Evolutionary conservation across 2,888 invertebrate genomes (phyloP).

Genomic region (Luperina nickerlii): DNA sequence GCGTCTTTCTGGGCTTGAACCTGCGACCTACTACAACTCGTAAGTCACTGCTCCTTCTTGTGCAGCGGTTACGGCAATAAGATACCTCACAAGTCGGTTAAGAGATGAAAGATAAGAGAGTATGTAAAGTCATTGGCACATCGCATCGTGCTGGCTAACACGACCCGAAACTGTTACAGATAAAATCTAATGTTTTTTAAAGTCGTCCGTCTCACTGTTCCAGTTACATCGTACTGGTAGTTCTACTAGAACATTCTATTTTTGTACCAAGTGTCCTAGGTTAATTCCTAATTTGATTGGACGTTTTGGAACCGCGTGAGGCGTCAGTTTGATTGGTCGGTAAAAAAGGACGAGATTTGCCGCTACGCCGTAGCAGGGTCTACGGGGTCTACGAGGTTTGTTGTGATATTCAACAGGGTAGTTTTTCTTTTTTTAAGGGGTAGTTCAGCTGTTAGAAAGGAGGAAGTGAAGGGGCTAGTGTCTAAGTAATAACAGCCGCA

Average conservation of each 20-base stretch:
- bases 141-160: constrained; percentile 54
- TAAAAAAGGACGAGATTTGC: constrained; percentile 18
- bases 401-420: constrained; percentile 15
- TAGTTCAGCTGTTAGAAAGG: not conserved
- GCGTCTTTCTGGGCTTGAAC: not conserved
- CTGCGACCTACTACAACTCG: not conserved
- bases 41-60: not conserved
- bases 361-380: constrained; percentile 46
- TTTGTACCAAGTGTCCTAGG: not conserved
- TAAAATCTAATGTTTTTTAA: constrained; percentile 52
- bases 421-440: constrained; percentile 1
- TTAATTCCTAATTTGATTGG: constrained; percentile 37
- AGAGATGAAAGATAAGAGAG: constrained; percentile 62
- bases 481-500: not conserved
- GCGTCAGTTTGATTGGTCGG: constrained; percentile 34
- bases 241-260: constrained; percentile 6
- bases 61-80: constrained; percentile 44
- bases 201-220: constrained; percentile 42
- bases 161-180: constrained; percentile 50
- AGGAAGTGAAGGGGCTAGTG: not conserved
- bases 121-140: constrained; percentile 59
- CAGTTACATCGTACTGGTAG: constrained; percentile 18
- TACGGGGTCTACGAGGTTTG: constrained; percentile 29
- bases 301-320: constrained; percentile 20
- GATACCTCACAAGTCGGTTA: constrained; percentile 52